Base-by-base conservation (phyloP, 2,888 invertebrate species). In the Aproaerema taeniolella region DNA sequence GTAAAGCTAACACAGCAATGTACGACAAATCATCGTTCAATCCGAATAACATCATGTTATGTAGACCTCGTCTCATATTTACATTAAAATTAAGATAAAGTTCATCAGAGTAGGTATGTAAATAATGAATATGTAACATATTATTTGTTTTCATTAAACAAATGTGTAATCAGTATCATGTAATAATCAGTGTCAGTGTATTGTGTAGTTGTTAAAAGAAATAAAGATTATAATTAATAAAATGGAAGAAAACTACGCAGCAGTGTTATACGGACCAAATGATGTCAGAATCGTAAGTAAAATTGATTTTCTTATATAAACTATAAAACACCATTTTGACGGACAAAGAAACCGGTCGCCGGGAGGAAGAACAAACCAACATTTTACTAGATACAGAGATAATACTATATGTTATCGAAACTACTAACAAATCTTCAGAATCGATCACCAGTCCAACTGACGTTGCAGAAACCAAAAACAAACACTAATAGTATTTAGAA, bases 281-380 rank as follows among this genome's bases (percentile, higher is more conserved):
- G 93, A 94, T 63, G 63, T 94, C 45, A 88, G 91, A 59, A 69
- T 93, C 82, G 93, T 93, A 64, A 89, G 90, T 87, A 39, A 20
- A 13, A 20, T 7, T 31, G 16, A 5, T 16, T 35, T 20, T 2
- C 15, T 7, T 16, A 3, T 26, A 9, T 26, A 9, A 9, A 26
- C 26, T 26, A 26, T 26, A n/a, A 26, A 3, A 26, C n/a, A 26
- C 26, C n/a, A n/a, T n/a, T n/a, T 26, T n/a, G n/a, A n/a, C 6
- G 26, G 6, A 33, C 9, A 29, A 31, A 13, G 12, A 26, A 17
- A 2, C 7, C 20, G 20, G 20, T 20, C 20, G 4, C 5, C 20
- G 20, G 7, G 4, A 6, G 20, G 4, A 6, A 7, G 7, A 20
- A 7, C 7, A 20, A 20, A 20, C 5, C 20, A 20, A 20, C 20